Conservation (phyloP, 2,888 invertebrate genomes). For the Zaprionus bogoriensis region DNA sequence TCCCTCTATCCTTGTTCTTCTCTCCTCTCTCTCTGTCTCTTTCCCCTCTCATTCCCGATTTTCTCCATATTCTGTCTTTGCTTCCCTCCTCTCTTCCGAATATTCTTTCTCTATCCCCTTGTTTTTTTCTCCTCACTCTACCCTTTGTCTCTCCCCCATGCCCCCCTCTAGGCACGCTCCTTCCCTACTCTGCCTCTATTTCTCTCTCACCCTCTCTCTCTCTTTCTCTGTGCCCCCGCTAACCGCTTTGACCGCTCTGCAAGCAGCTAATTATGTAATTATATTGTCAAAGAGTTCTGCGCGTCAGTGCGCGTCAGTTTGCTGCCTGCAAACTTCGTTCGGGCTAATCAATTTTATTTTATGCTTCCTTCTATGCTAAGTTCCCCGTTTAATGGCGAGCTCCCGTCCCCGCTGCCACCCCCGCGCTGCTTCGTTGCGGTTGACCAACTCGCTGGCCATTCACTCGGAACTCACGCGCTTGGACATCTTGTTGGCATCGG, state of each 20-base stretch:
- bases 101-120: too few species aligned
- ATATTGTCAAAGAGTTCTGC: constrained; percentile 68
- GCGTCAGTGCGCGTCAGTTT: constrained; percentile 52
- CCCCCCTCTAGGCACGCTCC: constrained; percentile 1
- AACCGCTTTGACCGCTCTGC: constrained; percentile 49
- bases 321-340: constrained; percentile 34
- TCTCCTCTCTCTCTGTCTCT: too few species aligned
- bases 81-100: too few species aligned
- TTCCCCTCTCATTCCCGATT: too few species aligned
- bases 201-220: not conserved
- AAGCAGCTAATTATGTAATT: constrained; percentile 80
- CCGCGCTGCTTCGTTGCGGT: constrained; percentile 56
- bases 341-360: constrained; percentile 63
- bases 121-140: too few species aligned
- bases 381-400: too few species aligned
- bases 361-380: constrained; percentile 1
- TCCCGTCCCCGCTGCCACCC: not conserved
- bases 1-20: too few species aligned
- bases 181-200: not conserved
- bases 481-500: constrained; percentile 21
- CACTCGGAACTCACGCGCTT: constrained; percentile 51
- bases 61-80: too few species aligned
- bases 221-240: not conserved
- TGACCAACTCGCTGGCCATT: constrained; percentile 65
- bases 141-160: not conserved